A percentile compares a stretch with the other conserved stretches of the same genome.
Conservation (phyloP, 2,113 vertebrate species). For the Recurvirostra avosetta region DNA sequence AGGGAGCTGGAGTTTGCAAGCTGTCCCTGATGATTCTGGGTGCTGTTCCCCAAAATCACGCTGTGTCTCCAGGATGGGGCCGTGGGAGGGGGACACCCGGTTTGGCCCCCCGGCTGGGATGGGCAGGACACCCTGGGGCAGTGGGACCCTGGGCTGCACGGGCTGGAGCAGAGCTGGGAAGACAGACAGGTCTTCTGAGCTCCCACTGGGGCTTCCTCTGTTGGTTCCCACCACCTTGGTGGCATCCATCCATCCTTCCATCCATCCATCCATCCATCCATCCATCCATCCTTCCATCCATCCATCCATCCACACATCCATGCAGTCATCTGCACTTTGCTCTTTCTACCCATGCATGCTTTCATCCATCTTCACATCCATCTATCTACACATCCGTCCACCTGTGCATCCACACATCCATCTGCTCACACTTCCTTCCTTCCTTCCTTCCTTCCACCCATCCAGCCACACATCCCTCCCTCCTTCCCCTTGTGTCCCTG, state of each 20-base stretch:
- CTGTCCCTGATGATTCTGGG: accelerated
- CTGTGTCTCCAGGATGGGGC: not conserved
- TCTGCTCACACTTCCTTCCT: no score
- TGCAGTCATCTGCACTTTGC: not conserved
- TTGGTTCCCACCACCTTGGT: not conserved
- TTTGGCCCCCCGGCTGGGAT: not conserved
- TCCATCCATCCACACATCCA: not conserved
- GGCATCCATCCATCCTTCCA: not conserved
- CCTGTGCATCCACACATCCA: not conserved
- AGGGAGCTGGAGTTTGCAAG: not conserved
- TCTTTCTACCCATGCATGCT: not conserved
- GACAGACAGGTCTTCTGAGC: not conserved
- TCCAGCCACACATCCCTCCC: not conserved
- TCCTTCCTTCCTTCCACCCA: not conserved
- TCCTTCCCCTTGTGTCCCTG: not conserved
- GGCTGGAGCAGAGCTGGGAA: not conserved
- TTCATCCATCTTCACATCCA: not conserved
- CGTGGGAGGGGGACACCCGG: no score
- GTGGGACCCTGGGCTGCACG: not conserved
- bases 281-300: no score
- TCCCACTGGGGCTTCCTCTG: not conserved
- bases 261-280: not conserved
- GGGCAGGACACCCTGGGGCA: not conserved
- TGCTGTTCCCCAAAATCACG: not conserved
- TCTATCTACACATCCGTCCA: not conserved